phyloP scores from a whole-genome alignment of 2,797 vertebrate genomes.

The Numenius phaeopus region DNA sequence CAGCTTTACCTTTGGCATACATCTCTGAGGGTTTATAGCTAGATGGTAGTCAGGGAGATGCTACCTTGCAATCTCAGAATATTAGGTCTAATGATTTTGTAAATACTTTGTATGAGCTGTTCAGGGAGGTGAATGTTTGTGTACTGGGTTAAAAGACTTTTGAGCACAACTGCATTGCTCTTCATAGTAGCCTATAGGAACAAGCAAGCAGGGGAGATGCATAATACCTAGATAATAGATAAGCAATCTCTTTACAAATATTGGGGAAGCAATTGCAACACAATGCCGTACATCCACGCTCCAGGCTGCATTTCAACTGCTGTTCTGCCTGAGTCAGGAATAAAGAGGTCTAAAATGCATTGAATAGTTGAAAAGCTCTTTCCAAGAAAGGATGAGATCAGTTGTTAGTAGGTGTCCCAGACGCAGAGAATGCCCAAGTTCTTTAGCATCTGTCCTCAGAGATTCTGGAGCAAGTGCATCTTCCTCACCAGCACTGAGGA shows the following conservation, averaged over 20 bases:
- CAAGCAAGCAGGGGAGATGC: neutral
- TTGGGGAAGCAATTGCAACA: conserved; percentile 14
- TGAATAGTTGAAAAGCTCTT: conserved; percentile 10
- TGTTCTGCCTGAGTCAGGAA: neutral
- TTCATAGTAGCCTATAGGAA: neutral
- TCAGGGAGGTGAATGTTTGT: neutral
- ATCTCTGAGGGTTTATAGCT: neutral
- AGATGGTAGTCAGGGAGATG: neutral
- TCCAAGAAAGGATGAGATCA: neutral
- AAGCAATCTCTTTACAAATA: conserved; percentile 50
- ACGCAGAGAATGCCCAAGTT: neutral
- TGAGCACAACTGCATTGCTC: neutral
- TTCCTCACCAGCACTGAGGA: neutral
- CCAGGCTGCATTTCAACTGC: neutral
- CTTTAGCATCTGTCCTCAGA: neutral
- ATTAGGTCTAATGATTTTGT: neutral
- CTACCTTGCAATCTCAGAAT: neutral
- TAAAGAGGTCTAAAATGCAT: conserved; percentile 20
- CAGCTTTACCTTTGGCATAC: neutral
- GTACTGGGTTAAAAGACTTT: neutral
- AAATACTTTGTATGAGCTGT: neutral
- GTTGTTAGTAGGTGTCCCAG: conserved; percentile 23
- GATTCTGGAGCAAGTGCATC: neutral
- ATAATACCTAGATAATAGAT: conserved; percentile 12
- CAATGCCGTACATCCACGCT: neutral